Evolutionary conservation across 2,113 vertebrate species (phyloP), one percentile per base, ranked within the genome.

Genomic region (Spea multiplicata): DNA sequence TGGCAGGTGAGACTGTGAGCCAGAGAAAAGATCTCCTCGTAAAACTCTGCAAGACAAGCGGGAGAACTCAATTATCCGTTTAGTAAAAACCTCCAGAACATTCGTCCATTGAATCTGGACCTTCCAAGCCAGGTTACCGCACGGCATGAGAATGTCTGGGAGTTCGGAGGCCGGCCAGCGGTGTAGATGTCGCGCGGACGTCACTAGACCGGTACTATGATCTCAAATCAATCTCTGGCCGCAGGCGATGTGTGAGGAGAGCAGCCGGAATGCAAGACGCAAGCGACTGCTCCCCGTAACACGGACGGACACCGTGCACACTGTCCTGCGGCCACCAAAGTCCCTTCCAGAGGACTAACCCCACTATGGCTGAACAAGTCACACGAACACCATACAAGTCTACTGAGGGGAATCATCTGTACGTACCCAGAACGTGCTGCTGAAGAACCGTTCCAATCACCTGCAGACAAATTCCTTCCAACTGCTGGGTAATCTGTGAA

Each of bases 381-480:
- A 30, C 30, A 30, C 2, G 30, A 2, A 30, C 30, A 1, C 30
- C 30, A 30, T 30, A 30, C 30, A 30, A 30, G 30, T 30, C 30
- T 30, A 30, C 30, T 30, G 30, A 30, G 30, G 30, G 50, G 50
- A 53, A 6, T 12, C 50, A 53, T 53, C 49, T 2, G 78, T 1
- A 82, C 83, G 87, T 87, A 99, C 97, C 97, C 86, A 99, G 90
- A 71, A 99, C 97, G 77, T 99, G 97, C 82, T 99, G 97, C 82
- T 99, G 97, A 85, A 99, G 91, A 84, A 99, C 97, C 6, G 97
- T 98, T 81, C 95, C 97, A 67, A 99, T 99, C 80, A 99, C 97
- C 87, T 99, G 97, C 86, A 99, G 95, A 88, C 97, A 99, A 86
- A 99, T 99, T n/a, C 97, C 97, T 83, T 99, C 97, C 74, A 99